These are phyloP conservation scores for Yponomeuta cagnagella DNA, from an alignment of 2,888 invertebrate species.

Conservation along the genomic window DNA sequence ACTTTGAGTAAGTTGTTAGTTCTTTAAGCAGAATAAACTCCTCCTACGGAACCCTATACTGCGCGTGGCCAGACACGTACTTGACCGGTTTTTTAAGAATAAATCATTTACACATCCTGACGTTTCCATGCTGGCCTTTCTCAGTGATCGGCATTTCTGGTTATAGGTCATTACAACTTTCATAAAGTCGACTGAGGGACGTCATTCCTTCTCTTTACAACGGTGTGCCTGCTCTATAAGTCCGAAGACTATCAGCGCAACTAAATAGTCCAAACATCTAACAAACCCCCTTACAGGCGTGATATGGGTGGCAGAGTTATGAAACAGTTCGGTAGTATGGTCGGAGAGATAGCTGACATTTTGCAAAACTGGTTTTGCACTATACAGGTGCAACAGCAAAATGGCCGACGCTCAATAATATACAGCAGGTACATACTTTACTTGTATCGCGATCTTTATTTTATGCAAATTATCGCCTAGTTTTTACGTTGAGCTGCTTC, in stretches of 20 bases:
- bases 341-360: conserved; percentile 44
- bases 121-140: no score
- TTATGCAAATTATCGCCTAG: conserved; percentile 1
- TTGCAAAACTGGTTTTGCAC: conserved; percentile 42
- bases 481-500: not conserved
- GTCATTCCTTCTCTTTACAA: conserved; percentile 31
- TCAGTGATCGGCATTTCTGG: no score
- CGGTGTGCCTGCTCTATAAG: conserved; percentile 26
- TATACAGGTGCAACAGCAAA: conserved; percentile 27
- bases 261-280: conserved; percentile 30
- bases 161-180: conserved; percentile 23
- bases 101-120: no score
- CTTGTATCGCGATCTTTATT: not conserved
- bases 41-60: no score
- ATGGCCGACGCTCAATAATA: conserved; percentile 5
- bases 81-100: not conserved
- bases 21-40: no score
- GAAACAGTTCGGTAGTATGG: conserved; percentile 30
- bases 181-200: conserved; percentile 32
- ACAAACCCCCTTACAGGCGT: conserved; percentile 25
- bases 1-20: no score
- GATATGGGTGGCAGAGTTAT: conserved; percentile 30
- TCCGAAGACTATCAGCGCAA: conserved; percentile 22
- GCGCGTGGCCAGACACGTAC: no score
- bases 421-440: not conserved